Percentiles rank a stretch among this genome's conserved stretches.
These are phyloP conservation scores for Limnephilus marmoratus DNA, from an alignment of 2,888 invertebrate genomes.

Conservation along the genomic window DNA sequence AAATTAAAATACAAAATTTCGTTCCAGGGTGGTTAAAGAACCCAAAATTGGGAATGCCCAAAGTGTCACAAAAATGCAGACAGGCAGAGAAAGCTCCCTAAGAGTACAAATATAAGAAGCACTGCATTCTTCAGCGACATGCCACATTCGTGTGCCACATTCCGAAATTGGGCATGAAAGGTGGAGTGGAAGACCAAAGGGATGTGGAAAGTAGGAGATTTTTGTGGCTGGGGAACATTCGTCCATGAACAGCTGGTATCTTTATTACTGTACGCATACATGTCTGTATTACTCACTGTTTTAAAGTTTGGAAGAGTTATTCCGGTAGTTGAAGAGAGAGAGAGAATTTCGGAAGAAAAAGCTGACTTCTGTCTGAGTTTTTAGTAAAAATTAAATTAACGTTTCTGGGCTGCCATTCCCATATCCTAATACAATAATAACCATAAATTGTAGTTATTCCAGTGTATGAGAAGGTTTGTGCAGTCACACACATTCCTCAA, in stretches of 20 bases:
- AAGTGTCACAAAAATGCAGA: background rate
- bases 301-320: background rate
- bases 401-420: too few relatives aligned
- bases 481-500: too few relatives aligned
- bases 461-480: too few relatives aligned
- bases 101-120: background rate
- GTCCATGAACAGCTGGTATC: background rate
- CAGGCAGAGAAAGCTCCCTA: background rate
- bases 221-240: background rate
- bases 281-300: too few relatives aligned
- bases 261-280: too few relatives aligned
- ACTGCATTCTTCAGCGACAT: background rate
- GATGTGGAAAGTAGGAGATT: too few relatives aligned
- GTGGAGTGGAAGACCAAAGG: background rate
- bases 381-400: too few relatives aligned
- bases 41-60: background rate
- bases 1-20: background rate
- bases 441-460: too few relatives aligned
- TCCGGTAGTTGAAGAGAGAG: background rate
- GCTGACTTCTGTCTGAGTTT: too few relatives aligned
- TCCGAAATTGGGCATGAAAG: background rate
- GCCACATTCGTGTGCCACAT: background rate
- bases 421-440: too few relatives aligned
- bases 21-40: background rate
- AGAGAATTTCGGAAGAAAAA: background rate